Conservation (phyloP, 2,888 invertebrate species). For the Aphrophora alni region DNA sequence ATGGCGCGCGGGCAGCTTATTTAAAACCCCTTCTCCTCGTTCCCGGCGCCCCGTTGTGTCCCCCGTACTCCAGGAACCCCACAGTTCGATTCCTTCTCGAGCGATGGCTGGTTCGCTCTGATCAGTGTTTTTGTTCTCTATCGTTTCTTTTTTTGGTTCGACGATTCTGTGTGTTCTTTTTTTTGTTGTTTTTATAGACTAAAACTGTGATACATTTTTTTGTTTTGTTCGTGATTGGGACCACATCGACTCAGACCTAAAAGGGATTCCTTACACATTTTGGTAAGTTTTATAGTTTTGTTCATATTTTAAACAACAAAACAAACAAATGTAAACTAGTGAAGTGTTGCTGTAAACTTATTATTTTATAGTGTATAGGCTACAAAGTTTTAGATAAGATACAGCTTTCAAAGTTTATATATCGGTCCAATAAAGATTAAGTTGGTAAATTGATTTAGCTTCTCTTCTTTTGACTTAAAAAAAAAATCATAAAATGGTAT, state of each 20-base stretch:
- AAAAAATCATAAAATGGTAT: too few species aligned
- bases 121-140: not conserved
- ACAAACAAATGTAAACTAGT: too few species aligned
- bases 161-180: not conserved
- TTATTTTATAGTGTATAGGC: too few species aligned
- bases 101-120: not conserved
- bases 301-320: too few species aligned
- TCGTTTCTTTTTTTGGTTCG: not conserved
- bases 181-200: not conserved
- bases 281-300: not conserved
- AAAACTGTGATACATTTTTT: not conserved
- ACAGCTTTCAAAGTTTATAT: too few species aligned
- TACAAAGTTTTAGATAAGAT: too few species aligned
- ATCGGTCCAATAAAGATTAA: too few species aligned
- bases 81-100: not conserved
- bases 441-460: too few species aligned
- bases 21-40: constrained; percentile 33
- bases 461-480: too few species aligned
- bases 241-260: not conserved
- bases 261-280: not conserved
- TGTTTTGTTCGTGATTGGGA: not conserved
- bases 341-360: too few species aligned
- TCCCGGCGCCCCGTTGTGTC: constrained; percentile 22
- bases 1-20: constrained; percentile 23
- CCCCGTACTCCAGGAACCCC: not conserved